Conservation (phyloP, 2,888 invertebrate species). For the Agonopterix alstromeriana region DNA sequence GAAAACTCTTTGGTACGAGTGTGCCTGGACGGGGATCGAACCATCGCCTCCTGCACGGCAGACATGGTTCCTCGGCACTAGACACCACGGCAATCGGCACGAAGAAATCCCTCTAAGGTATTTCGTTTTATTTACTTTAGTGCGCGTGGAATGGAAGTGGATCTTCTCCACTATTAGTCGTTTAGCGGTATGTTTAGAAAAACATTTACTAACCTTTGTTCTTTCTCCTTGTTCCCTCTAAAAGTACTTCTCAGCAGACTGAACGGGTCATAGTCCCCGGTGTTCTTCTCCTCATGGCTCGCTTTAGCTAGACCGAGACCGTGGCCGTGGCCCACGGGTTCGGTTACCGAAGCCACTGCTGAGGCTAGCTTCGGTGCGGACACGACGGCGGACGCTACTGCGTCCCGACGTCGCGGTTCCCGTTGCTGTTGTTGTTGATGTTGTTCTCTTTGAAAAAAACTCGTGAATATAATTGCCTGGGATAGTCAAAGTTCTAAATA, state of each 20-base stretch:
- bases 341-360: slow-evolving; percentile 25
- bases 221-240: slow-evolving; percentile 28
- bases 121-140: too few species aligned
- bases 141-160: too few species aligned
- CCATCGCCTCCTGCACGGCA: too few species aligned
- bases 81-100: too few species aligned
- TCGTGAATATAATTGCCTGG: neutral
- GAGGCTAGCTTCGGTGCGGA: slow-evolving; percentile 30
- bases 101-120: too few species aligned
- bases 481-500: too few species aligned
- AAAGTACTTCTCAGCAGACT: slow-evolving; percentile 56
- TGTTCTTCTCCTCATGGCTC: slow-evolving; percentile 8
- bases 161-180: too few species aligned
- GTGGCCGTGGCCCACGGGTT: slow-evolving; percentile 9
- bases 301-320: neutral
- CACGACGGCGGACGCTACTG: slow-evolving; percentile 30
- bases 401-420: slow-evolving; percentile 33
- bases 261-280: slow-evolving; percentile 56
- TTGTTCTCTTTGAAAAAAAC: neutral
- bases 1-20: too few species aligned
- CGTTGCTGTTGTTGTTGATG: neutral
- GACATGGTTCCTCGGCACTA: too few species aligned
- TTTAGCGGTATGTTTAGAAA: too few species aligned
- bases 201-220: slow-evolving; percentile 11
- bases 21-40: too few species aligned